These are phyloP conservation scores for Eulemur coronatus DNA, from an alignment of 2,797 vertebrate genomes.

Conservation along the genomic window DNA sequence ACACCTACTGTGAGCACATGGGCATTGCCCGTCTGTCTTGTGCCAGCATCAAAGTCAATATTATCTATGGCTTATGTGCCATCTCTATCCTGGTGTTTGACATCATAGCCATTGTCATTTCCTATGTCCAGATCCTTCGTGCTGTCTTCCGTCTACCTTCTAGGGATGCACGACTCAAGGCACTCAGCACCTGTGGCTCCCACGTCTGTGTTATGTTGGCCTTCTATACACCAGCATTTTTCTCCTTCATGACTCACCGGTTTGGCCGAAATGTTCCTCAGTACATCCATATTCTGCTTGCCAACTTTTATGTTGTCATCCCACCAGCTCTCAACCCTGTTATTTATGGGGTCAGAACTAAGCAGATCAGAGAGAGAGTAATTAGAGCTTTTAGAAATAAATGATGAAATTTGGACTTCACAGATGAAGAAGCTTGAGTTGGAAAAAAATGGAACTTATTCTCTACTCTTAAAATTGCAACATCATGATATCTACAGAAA, in stretches of 20 bases:
- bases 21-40: conserved; percentile 55
- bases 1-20: conserved; percentile 69
- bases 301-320: conserved; percentile 8
- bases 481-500: not conserved
- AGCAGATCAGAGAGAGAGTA: conserved; percentile 23
- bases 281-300: conserved; percentile 43
- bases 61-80: conserved; percentile 47
- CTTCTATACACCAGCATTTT: conserved; percentile 49
- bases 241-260: conserved; percentile 59
- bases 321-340: conserved; percentile 19
- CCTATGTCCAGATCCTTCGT: conserved; percentile 19
- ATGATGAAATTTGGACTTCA: not conserved
- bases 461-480: not conserved
- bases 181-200: conserved; percentile 66
- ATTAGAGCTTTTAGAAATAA: not conserved
- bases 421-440: not conserved
- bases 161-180: conserved; percentile 21
- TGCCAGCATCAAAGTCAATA: conserved; percentile 47
- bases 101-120: conserved; percentile 42
- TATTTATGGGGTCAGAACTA: conserved; percentile 43
- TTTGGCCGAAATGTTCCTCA: conserved; percentile 22
- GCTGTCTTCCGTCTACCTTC: conserved; percentile 50
- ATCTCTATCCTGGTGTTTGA: conserved; percentile 43
- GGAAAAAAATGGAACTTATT: not conserved
- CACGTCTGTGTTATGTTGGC: conserved; percentile 65